A percentile compares a stretch with the other conserved stretches of the same genome.
Evolutionary conservation across 2,888 invertebrate species (phyloP).

Genomic region (Cerastis leucographa): DNA sequence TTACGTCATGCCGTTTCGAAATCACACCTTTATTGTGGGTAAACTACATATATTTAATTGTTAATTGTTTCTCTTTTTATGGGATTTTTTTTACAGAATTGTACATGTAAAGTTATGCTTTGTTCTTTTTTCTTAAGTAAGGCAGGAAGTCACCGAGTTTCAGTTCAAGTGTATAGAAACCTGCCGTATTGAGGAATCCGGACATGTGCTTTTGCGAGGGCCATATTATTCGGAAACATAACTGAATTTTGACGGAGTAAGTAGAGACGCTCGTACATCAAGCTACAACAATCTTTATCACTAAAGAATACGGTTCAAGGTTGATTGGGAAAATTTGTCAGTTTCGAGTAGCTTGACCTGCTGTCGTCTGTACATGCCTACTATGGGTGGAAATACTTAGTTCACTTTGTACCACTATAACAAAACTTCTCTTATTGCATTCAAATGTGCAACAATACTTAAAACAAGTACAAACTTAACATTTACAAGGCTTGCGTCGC

Average conservation of each 20-base stretch:
- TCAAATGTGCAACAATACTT: not conserved
- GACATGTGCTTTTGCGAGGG: not conserved
- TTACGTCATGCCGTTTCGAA: slow-evolving; percentile 65
- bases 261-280: no score
- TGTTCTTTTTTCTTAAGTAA: slow-evolving; percentile 33
- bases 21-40: slow-evolving; percentile 59
- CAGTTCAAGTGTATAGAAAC: not conserved
- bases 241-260: not conserved
- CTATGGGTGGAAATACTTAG: not conserved
- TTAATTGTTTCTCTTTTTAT: slow-evolving; percentile 50
- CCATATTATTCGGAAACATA: not conserved
- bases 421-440: not conserved
- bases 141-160: slow-evolving; percentile 24
- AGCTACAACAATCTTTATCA: no score
- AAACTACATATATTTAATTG: slow-evolving; percentile 57
- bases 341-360: no score
- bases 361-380: no score
- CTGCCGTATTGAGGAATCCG: not conserved
- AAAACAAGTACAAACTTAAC: slow-evolving; percentile 10
- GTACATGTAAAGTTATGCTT: slow-evolving; percentile 25
- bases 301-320: no score
- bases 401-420: not conserved
- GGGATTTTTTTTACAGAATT: slow-evolving; percentile 29
- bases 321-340: no score
- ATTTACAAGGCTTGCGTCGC: slow-evolving; percentile 39